Percentiles rank a stretch among this genome's conserved stretches.
Evolutionary conservation across 2,113 vertebrate species (phyloP).

Genomic region (Ctenodactylus gundi): DNA sequence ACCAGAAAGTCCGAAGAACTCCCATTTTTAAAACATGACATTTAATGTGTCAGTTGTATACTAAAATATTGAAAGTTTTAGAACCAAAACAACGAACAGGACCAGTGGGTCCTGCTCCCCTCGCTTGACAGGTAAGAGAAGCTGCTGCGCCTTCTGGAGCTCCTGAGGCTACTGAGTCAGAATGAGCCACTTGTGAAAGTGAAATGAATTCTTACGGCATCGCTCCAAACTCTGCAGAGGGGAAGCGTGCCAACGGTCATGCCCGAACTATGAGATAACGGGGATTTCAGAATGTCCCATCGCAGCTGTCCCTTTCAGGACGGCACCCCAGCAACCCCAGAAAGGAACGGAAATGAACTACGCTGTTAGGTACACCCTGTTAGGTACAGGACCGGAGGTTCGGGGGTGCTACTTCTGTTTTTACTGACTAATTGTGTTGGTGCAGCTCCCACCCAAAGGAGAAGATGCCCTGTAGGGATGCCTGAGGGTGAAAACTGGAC

Average conservation of each 20-base stretch:
- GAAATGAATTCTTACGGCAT: conserved; percentile 81
- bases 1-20: neutral
- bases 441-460: conserved; percentile 9
- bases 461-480: conserved; percentile 28
- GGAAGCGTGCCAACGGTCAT: conserved; percentile 79
- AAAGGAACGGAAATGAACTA: neutral
- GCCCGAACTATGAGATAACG: conserved; percentile 82
- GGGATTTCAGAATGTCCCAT: conserved; percentile 71
- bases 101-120: neutral
- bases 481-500: neutral
- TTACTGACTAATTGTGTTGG: conserved; percentile 39
- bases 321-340: conserved; percentile 4
- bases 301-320: conserved; percentile 34
- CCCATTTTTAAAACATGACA: neutral
- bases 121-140: conserved; percentile 7
- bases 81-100: conserved; percentile 21
- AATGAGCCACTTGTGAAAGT: conserved; percentile 71
- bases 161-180: conserved; percentile 48
- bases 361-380: neutral
- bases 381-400: neutral
- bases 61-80: conserved; percentile 1
- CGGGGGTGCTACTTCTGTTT: neutral
- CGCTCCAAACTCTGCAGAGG: conserved; percentile 74
- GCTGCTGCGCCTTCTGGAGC: neutral
- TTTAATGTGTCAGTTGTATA: neutral